These are phyloP conservation scores for Paramormyrops kingsleyae DNA, from an alignment of 2,113 vertebrate species.

Conservation along the genomic window DNA sequence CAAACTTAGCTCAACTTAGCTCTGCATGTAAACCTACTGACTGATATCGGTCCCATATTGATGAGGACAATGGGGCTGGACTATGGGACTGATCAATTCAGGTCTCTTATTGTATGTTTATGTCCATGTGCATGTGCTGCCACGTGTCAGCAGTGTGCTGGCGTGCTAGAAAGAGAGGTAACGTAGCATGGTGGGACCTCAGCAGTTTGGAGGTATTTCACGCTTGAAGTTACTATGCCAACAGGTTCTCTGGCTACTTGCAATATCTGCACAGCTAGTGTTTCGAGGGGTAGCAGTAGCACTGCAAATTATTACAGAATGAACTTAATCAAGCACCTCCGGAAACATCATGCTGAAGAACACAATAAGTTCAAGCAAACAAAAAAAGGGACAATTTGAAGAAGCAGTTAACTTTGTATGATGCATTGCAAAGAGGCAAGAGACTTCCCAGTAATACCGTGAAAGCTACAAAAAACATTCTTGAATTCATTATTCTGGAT, in stretches of 20 bases:
- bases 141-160: neutral
- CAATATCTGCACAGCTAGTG: neutral
- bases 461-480: neutral
- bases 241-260: neutral
- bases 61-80: neutral
- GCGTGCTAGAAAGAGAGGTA: neutral
- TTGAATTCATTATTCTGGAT: neutral
- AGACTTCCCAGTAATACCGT: too few relatives aligned
- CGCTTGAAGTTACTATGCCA: neutral
- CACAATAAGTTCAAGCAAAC: neutral
- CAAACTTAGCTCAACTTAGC: too few relatives aligned
- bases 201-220: neutral
- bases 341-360: neutral
- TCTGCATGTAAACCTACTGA: too few relatives aligned
- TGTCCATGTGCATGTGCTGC: neutral
- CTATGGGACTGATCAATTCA: neutral
- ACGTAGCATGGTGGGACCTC: neutral
- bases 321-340: neutral
- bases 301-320: neutral
- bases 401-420: neutral
- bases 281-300: neutral
- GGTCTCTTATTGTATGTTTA: neutral
- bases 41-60: neutral
- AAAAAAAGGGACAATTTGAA: neutral
- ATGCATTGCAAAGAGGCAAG: neutral